These are phyloP conservation scores for Leucopsar rothschildi DNA, from an alignment of 2,113 vertebrate genomes.

Conservation along the genomic window DNA sequence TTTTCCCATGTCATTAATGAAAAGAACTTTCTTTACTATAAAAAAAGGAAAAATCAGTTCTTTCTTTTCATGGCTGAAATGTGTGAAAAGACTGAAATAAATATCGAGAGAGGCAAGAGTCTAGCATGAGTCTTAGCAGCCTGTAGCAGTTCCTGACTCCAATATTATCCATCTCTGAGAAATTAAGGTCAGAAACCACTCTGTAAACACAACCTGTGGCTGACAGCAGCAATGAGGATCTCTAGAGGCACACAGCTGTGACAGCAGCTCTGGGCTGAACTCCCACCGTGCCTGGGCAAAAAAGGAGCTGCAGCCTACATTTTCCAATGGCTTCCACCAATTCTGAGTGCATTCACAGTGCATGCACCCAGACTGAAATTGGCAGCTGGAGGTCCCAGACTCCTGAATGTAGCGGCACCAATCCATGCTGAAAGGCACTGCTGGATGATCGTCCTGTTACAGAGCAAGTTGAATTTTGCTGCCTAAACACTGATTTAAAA, in stretches of 20 bases:
- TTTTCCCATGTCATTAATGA: background rate
- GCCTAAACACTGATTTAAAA: background rate
- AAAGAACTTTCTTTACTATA: background rate
- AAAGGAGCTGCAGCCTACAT: background rate
- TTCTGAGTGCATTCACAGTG: rapidly evolving
- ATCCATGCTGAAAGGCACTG: background rate
- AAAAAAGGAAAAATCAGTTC: background rate
- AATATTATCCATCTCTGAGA: background rate
- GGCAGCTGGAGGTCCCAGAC: background rate
- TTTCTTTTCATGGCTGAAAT: background rate
- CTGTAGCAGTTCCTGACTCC: background rate
- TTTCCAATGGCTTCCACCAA: background rate
- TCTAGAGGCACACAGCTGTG: background rate
- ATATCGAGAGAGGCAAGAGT: background rate
- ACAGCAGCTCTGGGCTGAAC: background rate
- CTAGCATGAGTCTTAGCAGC: background rate
- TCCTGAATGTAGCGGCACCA: background rate
- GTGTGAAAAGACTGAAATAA: background rate
- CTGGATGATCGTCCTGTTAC: background rate
- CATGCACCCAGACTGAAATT: background rate
- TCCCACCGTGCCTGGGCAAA: background rate
- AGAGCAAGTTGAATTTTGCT: background rate
- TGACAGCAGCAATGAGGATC: background rate
- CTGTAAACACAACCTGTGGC: rapidly evolving
- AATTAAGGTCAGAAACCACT: background rate